A percentile compares a stretch with the other conserved stretches of the same genome.
Evolutionary conservation across 2,113 vertebrate species (phyloP).

Genomic region (Danionella cerebrum): DNA sequence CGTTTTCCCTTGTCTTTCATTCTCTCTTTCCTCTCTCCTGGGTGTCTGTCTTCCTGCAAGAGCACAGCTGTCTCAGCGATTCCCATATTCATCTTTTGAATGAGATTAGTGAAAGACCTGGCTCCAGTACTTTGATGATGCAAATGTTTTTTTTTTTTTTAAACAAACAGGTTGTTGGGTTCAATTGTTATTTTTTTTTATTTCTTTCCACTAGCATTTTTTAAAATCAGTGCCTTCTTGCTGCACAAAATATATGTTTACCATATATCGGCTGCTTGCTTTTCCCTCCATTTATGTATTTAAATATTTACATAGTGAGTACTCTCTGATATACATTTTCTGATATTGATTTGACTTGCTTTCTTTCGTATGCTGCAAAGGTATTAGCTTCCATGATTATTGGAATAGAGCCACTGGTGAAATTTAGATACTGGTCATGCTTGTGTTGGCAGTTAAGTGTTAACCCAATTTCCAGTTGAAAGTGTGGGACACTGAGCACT

Average conservation of each 20-base stretch:
- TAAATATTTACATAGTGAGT: too few relatives aligned
- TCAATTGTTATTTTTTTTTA: too few relatives aligned
- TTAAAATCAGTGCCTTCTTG: too few relatives aligned
- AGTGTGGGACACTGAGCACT: slow-evolving; percentile 4
- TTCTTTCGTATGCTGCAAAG: background rate
- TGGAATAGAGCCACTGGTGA: slow-evolving; percentile 18
- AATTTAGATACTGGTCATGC: background rate
- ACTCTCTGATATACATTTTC: too few relatives aligned
- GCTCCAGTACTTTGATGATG: slow-evolving; percentile 27
- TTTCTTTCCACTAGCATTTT: too few relatives aligned
- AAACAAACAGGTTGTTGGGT: too few relatives aligned
- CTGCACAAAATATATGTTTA: too few relatives aligned
- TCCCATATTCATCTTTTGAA: slow-evolving; percentile 19
- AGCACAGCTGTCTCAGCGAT: slow-evolving; percentile 33
- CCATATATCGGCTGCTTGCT: too few relatives aligned
- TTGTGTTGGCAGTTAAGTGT: slow-evolving; percentile 4
- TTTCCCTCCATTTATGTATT: too few relatives aligned
- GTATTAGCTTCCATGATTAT: slow-evolving; percentile 1
- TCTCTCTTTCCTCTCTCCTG: slow-evolving; percentile 2
- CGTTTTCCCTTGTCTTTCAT: background rate
- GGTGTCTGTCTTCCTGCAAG: background rate
- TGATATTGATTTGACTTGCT: too few relatives aligned
- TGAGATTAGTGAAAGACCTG: slow-evolving; percentile 22
- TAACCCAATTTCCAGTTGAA: slow-evolving; percentile 17
- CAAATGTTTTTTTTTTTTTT: slow-evolving; percentile 11